phyloP scores from a whole-genome alignment of 2,113 vertebrate genomes.

The Platysternon megacephalum region DNA sequence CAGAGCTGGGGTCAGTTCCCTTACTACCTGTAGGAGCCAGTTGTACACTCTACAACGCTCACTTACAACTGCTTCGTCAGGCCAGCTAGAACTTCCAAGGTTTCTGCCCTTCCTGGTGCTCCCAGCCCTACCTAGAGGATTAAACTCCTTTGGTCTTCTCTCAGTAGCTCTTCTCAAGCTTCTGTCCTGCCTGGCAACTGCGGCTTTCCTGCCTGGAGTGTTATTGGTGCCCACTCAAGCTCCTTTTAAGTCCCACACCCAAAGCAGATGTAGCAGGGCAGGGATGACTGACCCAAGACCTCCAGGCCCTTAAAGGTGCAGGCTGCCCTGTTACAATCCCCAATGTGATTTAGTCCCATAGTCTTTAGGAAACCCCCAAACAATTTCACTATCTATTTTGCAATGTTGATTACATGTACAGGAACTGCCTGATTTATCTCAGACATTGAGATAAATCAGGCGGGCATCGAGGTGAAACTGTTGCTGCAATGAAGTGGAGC shows the following conservation, averaged over 20 bases:
- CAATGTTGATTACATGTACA: background rate
- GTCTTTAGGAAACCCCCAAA: fast-evolving
- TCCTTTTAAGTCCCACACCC: background rate
- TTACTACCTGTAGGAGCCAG: background rate
- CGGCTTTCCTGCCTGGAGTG: background rate
- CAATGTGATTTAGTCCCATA: fast-evolving
- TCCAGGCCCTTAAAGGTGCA: background rate
- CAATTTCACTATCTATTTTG: background rate
- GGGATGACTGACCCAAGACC: background rate
- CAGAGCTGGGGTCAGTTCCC: background rate
- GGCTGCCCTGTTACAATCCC: background rate
- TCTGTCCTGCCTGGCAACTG: background rate
- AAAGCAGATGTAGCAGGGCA: background rate
- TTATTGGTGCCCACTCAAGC: background rate
- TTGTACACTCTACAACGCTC: background rate
- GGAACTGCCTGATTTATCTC: background rate
- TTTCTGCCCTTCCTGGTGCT: background rate
- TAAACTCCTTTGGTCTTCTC: background rate
- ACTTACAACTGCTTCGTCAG: no score
- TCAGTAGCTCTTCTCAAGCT: background rate
- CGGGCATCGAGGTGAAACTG: fast-evolving
- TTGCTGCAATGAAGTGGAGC: background rate
- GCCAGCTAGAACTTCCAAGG: background rate
- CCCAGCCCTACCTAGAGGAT: background rate
- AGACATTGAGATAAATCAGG: background rate